Conservation (phyloP, 2,113 vertebrate species). For the Callaeas wilsoni region DNA sequence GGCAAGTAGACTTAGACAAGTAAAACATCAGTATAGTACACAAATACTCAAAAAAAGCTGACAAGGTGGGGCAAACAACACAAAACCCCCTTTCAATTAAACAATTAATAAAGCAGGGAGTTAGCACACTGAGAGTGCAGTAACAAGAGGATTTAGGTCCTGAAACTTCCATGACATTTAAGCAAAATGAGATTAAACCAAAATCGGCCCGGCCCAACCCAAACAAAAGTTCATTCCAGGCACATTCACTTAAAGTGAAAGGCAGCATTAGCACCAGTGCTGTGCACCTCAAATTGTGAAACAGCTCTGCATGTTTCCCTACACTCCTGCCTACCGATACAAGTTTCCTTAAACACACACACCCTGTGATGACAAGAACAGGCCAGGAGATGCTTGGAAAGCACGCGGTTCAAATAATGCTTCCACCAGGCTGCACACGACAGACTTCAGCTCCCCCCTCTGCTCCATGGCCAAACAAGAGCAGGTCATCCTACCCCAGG, state of each 20-base stretch:
- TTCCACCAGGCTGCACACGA: neutral
- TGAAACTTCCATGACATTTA: neutral
- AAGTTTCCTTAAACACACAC: neutral
- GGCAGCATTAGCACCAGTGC: neutral
- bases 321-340: neutral
- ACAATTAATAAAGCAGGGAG: neutral
- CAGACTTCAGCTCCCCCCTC: neutral
- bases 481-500: neutral
- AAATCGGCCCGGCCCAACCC: neutral
- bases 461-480: neutral
- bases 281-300: neutral
- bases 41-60: neutral
- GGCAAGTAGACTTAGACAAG: neutral
- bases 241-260: neutral
- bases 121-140: neutral
- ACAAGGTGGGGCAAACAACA: neutral
- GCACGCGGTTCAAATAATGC: neutral
- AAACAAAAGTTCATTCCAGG: neutral
- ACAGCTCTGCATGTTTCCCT: neutral
- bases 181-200: neutral
- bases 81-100: neutral
- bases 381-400: neutral
- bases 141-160: neutral
- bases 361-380: neutral
- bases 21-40: neutral